Percentiles rank a stretch among this genome's conserved stretches.
phyloP scores from a whole-genome alignment of 2,888 invertebrate species.

The Nymphalis c-album region DNA sequence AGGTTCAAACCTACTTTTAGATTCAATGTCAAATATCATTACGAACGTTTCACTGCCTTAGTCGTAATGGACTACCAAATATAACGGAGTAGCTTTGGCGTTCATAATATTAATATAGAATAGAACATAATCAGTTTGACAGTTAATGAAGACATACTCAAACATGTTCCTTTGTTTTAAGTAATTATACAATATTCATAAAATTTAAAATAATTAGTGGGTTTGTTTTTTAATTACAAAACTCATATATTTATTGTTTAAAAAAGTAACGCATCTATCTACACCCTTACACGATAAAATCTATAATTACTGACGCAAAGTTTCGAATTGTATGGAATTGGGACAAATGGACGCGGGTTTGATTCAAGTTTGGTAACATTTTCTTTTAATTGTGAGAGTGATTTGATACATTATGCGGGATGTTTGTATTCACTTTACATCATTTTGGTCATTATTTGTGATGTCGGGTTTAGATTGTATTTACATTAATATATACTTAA shows the following conservation, averaged over 20 bases:
- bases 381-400: slow-evolving; percentile 46
- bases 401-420: slow-evolving; percentile 66
- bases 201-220: too few relatives aligned
- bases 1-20: too few relatives aligned
- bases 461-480: slow-evolving; percentile 11
- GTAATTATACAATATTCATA: too few relatives aligned
- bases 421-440: slow-evolving; percentile 61
- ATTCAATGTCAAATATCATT: too few relatives aligned
- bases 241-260: neutral
- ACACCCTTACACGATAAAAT: slow-evolving; percentile 54
- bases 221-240: neutral
- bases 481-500: neutral
- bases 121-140: too few relatives aligned
- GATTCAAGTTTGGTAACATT: slow-evolving; percentile 63
- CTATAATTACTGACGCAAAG: slow-evolving; percentile 47
- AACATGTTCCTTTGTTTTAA: too few relatives aligned
- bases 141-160: too few relatives aligned
- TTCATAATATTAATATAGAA: too few relatives aligned
- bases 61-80: too few relatives aligned
- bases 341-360: slow-evolving; percentile 59
- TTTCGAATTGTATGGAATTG: slow-evolving; percentile 56
- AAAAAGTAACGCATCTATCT: slow-evolving; percentile 28
- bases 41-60: too few relatives aligned
- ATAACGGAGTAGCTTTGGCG: too few relatives aligned
- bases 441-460: slow-evolving; percentile 33